A percentile compares a stretch with the other conserved stretches of the same genome.
Evolutionary conservation across 23 tunicate species (phyloP).

Genomic region (Styela plicata): DNA sequence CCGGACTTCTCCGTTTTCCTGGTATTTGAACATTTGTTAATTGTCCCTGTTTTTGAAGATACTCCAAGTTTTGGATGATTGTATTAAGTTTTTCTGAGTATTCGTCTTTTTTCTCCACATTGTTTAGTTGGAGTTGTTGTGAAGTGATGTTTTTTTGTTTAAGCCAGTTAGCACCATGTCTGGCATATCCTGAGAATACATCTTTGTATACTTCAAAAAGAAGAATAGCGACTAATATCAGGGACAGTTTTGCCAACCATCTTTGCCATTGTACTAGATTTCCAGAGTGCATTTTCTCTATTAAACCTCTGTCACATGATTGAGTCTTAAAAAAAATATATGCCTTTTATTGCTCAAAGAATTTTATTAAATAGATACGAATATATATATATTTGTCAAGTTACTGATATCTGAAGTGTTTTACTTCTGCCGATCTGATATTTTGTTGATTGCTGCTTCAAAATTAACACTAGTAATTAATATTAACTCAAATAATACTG

Average conservation of each 20-base stretch:
- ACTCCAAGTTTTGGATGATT: not conserved
- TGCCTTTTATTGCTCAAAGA: no score
- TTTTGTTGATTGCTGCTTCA: no score
- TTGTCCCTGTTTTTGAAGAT: constrained; percentile 13
- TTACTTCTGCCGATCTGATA: no score
- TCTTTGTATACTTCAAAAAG: constrained; percentile 1
- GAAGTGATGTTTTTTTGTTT: not conserved
- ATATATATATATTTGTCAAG: no score
- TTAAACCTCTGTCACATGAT: no score
- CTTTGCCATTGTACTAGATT: constrained; percentile 11
- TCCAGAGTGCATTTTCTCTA: not conserved
- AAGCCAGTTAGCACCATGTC: not conserved
- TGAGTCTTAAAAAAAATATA: no score
- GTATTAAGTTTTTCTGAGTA: constrained; percentile 1
- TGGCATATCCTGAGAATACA: not conserved
- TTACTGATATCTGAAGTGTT: no score
- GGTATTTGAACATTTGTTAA: not conserved
- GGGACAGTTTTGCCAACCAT: constrained; percentile 18
- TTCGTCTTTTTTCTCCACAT: not conserved
- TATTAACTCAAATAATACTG: no score
- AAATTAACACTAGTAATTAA: no score
- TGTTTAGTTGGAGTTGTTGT: not conserved
- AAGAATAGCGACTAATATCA: not conserved
- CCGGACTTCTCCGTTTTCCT: not conserved
- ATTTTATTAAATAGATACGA: no score